Conservation (phyloP, 1,140 invertebrate species). For the Zaprionus tsacasi region DNA sequence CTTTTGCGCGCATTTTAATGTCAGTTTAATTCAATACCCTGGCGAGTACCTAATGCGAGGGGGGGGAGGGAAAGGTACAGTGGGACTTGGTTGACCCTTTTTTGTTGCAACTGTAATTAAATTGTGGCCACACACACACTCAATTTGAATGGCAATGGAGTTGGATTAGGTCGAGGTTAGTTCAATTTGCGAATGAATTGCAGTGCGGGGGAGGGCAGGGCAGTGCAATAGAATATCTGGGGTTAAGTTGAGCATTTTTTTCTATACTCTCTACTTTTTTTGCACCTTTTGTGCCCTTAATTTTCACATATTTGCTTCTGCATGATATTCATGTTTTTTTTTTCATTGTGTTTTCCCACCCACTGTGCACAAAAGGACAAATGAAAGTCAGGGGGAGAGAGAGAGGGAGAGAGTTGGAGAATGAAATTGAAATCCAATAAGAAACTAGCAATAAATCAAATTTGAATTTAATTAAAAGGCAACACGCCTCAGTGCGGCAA, state of each 20-base stretch:
- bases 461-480: constrained; percentile 77
- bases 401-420: constrained; percentile 10
- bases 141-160: constrained; percentile 29
- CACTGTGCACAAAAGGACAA: constrained; percentile 44
- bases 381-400: constrained; percentile 52
- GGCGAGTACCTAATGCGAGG: constrained; percentile 60
- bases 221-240: not conserved
- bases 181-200: constrained; percentile 9
- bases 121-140: constrained; percentile 64
- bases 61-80: not conserved
- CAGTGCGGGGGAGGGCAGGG: not conserved
- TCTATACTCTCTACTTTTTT: not conserved
- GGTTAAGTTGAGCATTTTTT: not conserved
- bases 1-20: constrained; percentile 73
- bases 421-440: constrained; percentile 55
- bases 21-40: constrained; percentile 80
- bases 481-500: constrained; percentile 39
- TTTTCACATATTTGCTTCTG: not conserved
- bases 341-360: not conserved
- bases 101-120: constrained; percentile 78
- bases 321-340: constrained; percentile 1
- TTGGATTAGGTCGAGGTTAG: constrained; percentile 1
- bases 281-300: not conserved
- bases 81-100: constrained; percentile 13
- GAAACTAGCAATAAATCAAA: constrained; percentile 69